Evolutionary conservation across 2,888 invertebrate species (phyloP), one percentile per base, ranked within the genome.

Genomic region (Electrophaes corylata): DNA sequence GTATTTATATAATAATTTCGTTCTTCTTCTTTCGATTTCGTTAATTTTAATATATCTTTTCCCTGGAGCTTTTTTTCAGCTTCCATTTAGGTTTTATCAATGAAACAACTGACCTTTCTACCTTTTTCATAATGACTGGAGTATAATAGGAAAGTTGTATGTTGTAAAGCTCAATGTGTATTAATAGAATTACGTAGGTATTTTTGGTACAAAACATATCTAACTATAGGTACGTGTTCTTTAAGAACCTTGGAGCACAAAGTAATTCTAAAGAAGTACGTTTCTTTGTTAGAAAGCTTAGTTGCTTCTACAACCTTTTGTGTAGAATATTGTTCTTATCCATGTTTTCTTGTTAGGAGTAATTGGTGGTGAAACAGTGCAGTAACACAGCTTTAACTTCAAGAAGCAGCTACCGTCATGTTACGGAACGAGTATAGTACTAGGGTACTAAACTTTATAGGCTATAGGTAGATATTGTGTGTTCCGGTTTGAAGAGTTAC

Each of bases 261-360:
- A 31, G 18, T 18, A 44, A 16, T 31, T 11, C n/a, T 2, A 33
- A 31, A n/a, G 14, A 45, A 2, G 31, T 44, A 5, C 11, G 11
- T 18, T 31, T n/a, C 31, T 45, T 45, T 18, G n/a, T 12, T 12
- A 35, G 35, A 35, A 45, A 45, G 41, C 19, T 45, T 29, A 44
- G 29, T 14, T 1, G 6, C 29, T 14, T 44, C 18, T 18, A 39
- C 35, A 6, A 16, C 11, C 18, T 31, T 31, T 45, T 31, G 31
- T 45, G 31, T 18, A 19, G n/a, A 12, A 6, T n/a, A 14, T 12
- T 11, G 23, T 40, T 40, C 11, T 3, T 10, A 40, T 2, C 29
- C 20, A 20, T 40, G 39, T 40, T 40, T 49, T 49, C 39, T 49
- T 29, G 33, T 39, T 40, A 31, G 12, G 20, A 12, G 33, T 46